These are phyloP conservation scores for Protobothrops flavoviridis DNA, from an alignment of 2,113 vertebrate genomes.

Conservation along the genomic window DNA sequence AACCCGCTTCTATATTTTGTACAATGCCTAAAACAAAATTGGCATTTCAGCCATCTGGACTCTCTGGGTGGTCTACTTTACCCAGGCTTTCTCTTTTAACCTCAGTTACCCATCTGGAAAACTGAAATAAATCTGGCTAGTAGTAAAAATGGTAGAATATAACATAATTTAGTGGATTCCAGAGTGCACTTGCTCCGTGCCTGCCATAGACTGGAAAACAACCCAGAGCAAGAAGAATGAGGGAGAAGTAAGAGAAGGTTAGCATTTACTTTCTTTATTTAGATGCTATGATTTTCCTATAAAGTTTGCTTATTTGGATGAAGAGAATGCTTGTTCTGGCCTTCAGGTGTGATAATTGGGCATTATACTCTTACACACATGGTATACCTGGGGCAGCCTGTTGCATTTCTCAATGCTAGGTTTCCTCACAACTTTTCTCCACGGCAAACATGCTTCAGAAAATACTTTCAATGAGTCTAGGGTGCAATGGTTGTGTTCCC, in stretches of 20 bases:
- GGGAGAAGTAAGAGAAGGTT: neutral
- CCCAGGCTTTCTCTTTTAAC: neutral
- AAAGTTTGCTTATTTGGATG: neutral
- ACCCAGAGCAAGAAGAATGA: neutral
- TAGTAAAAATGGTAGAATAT: neutral
- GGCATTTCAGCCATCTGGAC: neutral
- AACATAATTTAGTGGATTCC: neutral
- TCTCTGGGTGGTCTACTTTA: slow-evolving; percentile 8
- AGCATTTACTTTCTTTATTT: neutral
- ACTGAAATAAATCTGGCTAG: neutral
- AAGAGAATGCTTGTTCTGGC: neutral
- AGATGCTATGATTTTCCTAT: neutral
- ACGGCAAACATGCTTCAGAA: neutral
- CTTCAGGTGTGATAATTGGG: neutral
- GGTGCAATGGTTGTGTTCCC: neutral
- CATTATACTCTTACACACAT: neutral
- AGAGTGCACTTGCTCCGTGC: neutral
- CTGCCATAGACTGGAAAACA: neutral
- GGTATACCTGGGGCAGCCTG: neutral
- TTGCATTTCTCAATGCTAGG: neutral
- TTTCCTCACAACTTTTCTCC: neutral
- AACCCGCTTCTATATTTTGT: neutral
- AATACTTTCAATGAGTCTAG: neutral
- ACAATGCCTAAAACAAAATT: neutral
- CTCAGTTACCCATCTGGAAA: slow-evolving; percentile 5